Conservation (phyloP, 92 coral and sea anemone genomes). For the Bergia sp. region DNA sequence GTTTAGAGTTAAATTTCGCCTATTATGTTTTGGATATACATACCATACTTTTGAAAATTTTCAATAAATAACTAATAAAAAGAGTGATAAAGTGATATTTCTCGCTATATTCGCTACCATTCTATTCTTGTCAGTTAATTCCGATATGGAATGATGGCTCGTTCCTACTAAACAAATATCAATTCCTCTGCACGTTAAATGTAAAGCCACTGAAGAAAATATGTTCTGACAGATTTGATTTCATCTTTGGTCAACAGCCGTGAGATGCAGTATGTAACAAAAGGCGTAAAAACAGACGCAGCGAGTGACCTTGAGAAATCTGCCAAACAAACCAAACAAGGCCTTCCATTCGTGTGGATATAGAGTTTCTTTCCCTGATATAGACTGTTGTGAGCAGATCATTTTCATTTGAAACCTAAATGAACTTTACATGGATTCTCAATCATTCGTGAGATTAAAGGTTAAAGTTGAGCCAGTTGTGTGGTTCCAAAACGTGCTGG, state of each 20-base stretch:
- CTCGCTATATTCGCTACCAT: neutral
- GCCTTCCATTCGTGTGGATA: neutral
- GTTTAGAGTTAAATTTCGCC: neutral
- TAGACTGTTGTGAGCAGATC: neutral
- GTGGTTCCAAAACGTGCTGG: neutral
- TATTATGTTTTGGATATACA: neutral
- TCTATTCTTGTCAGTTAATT: too few relatives aligned
- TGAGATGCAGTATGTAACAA: neutral
- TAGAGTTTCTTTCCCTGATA: neutral
- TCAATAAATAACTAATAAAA: too few relatives aligned
- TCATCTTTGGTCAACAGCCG: neutral
- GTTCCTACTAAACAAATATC: neutral
- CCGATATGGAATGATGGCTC: too few relatives aligned
- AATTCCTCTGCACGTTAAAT: neutral
- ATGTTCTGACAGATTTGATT: neutral
- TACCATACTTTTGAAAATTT: neutral
- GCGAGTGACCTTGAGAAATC: neutral
- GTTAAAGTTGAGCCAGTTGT: neutral
- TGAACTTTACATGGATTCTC: neutral
- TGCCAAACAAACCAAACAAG: neutral
- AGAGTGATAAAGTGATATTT: neutral
- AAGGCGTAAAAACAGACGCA: neutral
- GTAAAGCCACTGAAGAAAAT: neutral
- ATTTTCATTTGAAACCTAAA: neutral
- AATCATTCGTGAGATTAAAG: neutral